Percentiles rank a stretch among this genome's conserved stretches.
phyloP scores from a whole-genome alignment of 2,888 invertebrate genomes.

The Achlya flavicornis region DNA sequence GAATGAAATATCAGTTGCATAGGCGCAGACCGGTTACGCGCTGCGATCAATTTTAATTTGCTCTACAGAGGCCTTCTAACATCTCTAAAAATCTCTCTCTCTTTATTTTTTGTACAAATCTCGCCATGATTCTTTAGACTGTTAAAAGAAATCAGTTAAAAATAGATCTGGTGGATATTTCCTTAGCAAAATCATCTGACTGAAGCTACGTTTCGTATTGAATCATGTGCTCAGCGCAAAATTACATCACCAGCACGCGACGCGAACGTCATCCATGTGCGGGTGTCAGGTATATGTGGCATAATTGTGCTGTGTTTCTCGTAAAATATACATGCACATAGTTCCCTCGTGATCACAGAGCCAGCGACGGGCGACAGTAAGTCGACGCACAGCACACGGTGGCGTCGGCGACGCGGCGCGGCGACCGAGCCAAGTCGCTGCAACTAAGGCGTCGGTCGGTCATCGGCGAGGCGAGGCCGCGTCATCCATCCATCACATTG shows the following conservation, averaged over 20 bases:
- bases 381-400: conserved; percentile 17
- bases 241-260: conserved; percentile 63
- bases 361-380: background rate
- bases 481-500: conserved; percentile 78
- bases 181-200: conserved; percentile 28
- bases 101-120: no score
- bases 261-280: conserved; percentile 56
- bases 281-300: conserved; percentile 48
- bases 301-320: conserved; percentile 43
- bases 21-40: no score
- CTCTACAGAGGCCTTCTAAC: no score
- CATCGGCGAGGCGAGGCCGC: conserved; percentile 71
- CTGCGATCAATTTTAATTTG: no score
- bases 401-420: no score
- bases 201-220: conserved; percentile 48
- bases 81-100: no score
- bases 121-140: no score
- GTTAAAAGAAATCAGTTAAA: conserved; percentile 20
- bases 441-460: conserved; percentile 30
- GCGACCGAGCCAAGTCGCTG: conserved; percentile 35
- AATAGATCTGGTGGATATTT: background rate
- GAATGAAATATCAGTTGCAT: no score
- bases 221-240: conserved; percentile 47
- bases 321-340: conserved; percentile 34
- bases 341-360: conserved; percentile 52